Evolutionary conservation across 2,888 invertebrate species (phyloP), one percentile per base, ranked within the genome.

Genomic region (Mythimna vitellina): DNA sequence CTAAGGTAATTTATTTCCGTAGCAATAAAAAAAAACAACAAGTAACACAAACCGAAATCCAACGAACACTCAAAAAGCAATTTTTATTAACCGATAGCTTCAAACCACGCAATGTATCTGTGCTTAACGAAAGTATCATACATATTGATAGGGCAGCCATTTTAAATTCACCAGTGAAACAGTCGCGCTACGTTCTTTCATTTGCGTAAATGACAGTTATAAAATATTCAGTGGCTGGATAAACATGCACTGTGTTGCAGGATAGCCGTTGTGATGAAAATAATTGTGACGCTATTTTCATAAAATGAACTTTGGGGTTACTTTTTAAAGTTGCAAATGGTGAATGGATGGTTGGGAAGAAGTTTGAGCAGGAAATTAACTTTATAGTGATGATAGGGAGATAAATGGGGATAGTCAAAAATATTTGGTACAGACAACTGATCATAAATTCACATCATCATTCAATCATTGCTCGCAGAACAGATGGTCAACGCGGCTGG

Each of bases 171-270:
- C 77, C 67, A 70, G 63, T 51, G 54, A 64, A 74, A 71, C 69
- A 65, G 57, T 56, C 62, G 22, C 64, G 56, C 66, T 65, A 66
- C 71, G 61, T 71, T 73, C 72, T 74, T 81, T 79, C 83, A 86
- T 86, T 88, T 84, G 79, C 78, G 74, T 80, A 76, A 86, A 86
- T 88, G 81, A 80, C 75, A 70, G 72, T 78, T 76, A 81, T 87
- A 78, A 88, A 86, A 86, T 87, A 86, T 88, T 86, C 82, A 85
- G 78, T 75, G 68, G 42, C 35, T 61, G 70, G 71, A 74, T 78
- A 54, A 69, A 80, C 64, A 74, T 65, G 64, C 72, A 69, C 51
- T 42, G 57, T 51, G 54, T 54, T 58, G 65, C 12, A 56, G 25
- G 7, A 73, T 38, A 46, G 22, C n/a, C 29, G 49, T 29, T 22